Base-by-base conservation (phyloP, 1,140 invertebrate species). In the Meloidogyne hapla region DNA sequence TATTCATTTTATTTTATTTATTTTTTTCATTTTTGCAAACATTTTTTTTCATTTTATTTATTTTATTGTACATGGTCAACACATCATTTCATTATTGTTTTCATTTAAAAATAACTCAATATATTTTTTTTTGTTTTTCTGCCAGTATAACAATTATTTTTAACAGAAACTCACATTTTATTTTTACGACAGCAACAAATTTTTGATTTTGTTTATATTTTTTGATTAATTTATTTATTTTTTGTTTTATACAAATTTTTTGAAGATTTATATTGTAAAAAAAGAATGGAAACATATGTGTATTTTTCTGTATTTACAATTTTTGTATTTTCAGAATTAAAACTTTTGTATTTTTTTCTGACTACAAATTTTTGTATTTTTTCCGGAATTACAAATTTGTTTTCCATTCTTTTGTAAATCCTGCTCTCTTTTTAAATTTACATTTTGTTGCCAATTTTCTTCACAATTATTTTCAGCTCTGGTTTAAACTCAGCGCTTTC, bases 181-280 rank as follows among this genome's bases (percentile, higher is more conserved):
- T 56, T 56, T 56, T 56, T 56, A 8, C 48, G n/a, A 48, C 48
- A 56, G 13, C 48, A 56, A 33, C 33, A 33, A 6, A 56, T 56
- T 56, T 56, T 56, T 56, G 48, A 56, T 56, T 56, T 56, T 56
- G 48, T 56, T 56, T 56, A 56, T 56, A 56, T 21, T 56, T 56
- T n/a, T 56, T 56, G n/a, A 6, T 33, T 33, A 8, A 33, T 33
- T 13, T 6, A 15, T 56, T n/a, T 56, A 45, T 45, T 56, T 56
- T 56, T n/a, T 56, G 4, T 21, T 56, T 21, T 56, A 56, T 18
- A n/a, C 48, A n/a, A n/a, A n/a, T n/a, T n/a, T n/a, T n/a, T n/a
- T n/a, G n/a, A n/a, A n/a, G n/a, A 56, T 8, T 21, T 56, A 48
- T 48, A 48, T 56, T 56, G 48, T 56, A 56, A n/a, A 4, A 56